Base-by-base conservation (phyloP, 2,888 invertebrate species). In the Megamerina dolium region DNA sequence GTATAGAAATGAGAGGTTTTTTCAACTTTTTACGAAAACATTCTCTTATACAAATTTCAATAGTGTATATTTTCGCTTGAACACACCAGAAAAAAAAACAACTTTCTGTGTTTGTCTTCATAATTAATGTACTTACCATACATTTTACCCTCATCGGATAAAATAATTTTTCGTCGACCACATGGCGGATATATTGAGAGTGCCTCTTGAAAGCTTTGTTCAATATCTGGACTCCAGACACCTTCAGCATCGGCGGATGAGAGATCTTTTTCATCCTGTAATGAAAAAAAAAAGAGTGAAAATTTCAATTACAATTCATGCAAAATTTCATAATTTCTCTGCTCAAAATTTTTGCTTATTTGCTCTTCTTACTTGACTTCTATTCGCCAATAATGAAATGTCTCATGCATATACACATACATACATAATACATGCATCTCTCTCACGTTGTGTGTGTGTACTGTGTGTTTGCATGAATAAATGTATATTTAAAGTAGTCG, bases 91-190 rank as follows among this genome's bases (percentile, higher is more conserved):
- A n/a, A n/a, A n/a, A n/a, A n/a, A n/a, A n/a, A n/a, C n/a, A n/a
- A n/a, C n/a, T n/a, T n/a, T n/a, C n/a, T n/a, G n/a, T n/a, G n/a
- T n/a, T n/a, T n/a, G n/a, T n/a, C n/a, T n/a, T n/a, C n/a, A n/a
- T n/a, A n/a, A n/a, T n/a, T n/a, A n/a, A n/a, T n/a, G n/a, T n/a
- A 88, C 94, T 89, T 80, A 99, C 97, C 99, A 81, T 97, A 99
- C 99, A 99, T 99, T 85, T 99, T 99, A 72, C 99, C 99, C 80
- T 99, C 99, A 75, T 99, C 99, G 61, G 95, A 95, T 64, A 99
- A 84, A 64, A 99, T 99, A 73, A 99, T 99, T 81, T 99, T 99
- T 74, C 99, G 82, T 63, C 99, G 78, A 56, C 99, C 99, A 75
- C 99, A 99, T 53, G 99, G 99, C 50, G 99, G 99, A 78, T 99